phyloP scores from a whole-genome alignment of 2,797 vertebrate genomes.

The Pangasius sanitwongsei region DNA sequence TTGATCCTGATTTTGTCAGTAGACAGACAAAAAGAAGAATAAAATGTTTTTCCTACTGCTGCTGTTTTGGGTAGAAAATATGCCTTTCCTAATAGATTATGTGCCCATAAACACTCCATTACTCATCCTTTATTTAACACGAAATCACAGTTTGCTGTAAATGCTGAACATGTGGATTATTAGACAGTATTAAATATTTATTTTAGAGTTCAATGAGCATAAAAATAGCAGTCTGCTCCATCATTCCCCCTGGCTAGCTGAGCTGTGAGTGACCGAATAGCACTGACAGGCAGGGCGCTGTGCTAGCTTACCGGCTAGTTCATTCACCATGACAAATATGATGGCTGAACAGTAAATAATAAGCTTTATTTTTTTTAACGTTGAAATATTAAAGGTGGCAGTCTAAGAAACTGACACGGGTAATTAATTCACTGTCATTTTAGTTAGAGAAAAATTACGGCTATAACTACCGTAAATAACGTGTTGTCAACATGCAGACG shows the following conservation, averaged over 20 bases:
- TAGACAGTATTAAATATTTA: background rate
- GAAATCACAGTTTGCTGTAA: too few species aligned
- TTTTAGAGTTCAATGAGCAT: background rate
- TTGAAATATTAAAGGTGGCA: background rate
- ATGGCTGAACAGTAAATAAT: background rate
- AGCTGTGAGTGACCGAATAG: background rate
- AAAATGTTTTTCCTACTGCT: background rate
- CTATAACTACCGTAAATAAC: background rate
- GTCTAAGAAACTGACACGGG: background rate
- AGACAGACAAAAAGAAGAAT: background rate
- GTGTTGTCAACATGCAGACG: background rate
- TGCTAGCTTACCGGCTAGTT: constrained; percentile 4
- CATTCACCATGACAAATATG: background rate
- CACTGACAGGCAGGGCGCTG: constrained; percentile 6
- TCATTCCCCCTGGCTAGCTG: background rate
- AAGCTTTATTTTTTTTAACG: background rate
- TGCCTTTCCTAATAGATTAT: background rate
- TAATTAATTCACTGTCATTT: background rate
- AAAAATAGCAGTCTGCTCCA: background rate
- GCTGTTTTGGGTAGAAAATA: background rate
- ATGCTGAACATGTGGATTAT: background rate
- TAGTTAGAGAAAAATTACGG: background rate
- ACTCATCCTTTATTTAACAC: too few species aligned
- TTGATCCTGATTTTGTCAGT: background rate
- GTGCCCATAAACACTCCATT: background rate